Conservation (phyloP, 2,888 invertebrate genomes). For the Cantharis rustica region DNA sequence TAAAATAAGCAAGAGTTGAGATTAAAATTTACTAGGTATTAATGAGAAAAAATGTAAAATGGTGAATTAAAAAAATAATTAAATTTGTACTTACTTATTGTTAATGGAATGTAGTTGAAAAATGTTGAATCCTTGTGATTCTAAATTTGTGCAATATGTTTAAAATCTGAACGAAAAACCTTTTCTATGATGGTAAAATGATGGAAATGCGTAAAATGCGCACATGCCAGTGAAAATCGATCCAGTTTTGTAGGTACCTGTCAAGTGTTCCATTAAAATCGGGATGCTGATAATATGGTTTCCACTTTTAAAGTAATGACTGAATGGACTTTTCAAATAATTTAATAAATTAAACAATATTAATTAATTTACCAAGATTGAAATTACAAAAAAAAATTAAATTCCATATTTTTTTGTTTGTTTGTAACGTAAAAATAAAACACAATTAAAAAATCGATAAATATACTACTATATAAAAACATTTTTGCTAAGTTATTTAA, state of each 20-base stretch:
- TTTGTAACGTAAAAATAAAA: not conserved
- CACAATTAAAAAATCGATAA: not conserved
- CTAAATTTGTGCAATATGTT: conserved; percentile 12
- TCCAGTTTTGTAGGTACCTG: conserved; percentile 3
- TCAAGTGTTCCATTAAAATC: not conserved
- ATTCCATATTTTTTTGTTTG: not conserved
- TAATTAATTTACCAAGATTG: not conserved
- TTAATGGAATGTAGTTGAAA: not conserved
- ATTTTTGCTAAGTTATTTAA: not conserved
- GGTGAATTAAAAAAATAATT: not conserved
- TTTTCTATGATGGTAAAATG: conserved; percentile 3
- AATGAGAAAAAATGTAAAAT: not conserved
- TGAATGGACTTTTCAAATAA: not conserved
- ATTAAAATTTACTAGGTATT: not conserved
- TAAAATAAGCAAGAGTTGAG: not conserved
- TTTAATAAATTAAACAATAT: not conserved
- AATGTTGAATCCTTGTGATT: not conserved
- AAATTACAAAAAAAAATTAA: not conserved
- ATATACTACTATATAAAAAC: too few species aligned
- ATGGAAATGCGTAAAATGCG: conserved; percentile 24
- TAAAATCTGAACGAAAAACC: not conserved
- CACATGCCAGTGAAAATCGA: conserved; percentile 32
- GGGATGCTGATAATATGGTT: not conserved
- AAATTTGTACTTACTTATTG: not conserved
- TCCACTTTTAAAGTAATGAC: not conserved